Base-by-base conservation (phyloP, 2,797 vertebrate species). In the Propithecus perrieri region DNA sequence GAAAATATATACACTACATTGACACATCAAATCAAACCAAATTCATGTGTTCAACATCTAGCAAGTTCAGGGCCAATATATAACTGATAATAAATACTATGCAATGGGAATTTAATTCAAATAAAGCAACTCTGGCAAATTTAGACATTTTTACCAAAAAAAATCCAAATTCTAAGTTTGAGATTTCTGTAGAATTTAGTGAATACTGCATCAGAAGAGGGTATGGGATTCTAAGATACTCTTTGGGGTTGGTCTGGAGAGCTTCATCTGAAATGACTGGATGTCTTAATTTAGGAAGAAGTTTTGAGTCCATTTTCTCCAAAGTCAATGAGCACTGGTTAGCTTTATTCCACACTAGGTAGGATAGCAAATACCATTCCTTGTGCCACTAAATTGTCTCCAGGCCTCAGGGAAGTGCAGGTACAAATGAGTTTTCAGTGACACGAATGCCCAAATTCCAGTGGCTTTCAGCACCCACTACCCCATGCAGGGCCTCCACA, bases 1-100 rank as follows among this genome's bases (percentile, higher is more conserved):
- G 81, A 95, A 89, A 89, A 89, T 41, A 67, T 35, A 74, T 83
- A 35, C 13, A 30, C 6, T 88, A 61, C 59, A 88, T 74, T 59
- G 57, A 53, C 12, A 43, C 38, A 65, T 92, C 41, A 88, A 80
- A 81, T 78, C n/a, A 95, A 87, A 35, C 24, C 35, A 79, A 89
- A 75, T 85, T 74, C 94, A 80, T 61, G 24, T 41, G 24, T 89
- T 86, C 89, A 87, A 86, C n/a, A 76, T 65, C 50, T 96, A 24
- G 5, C 38, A 26, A 33, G 4, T 76, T 87, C 75, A 89, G 67
- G 46, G 57, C 33, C 30, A 85, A 71, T 57, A 69, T 43, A 55
- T 38, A 95, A 87, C 41, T 67, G 65, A 80, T 86, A 55, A 89
- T 63, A 81, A 89, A 65, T 30, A 55, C 74, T 53, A 13, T 41